A percentile compares a stretch with the other conserved stretches of the same genome.
phyloP scores from a whole-genome alignment of 1,140 invertebrate species.

The Hyposmocoma kahamanoa region DNA sequence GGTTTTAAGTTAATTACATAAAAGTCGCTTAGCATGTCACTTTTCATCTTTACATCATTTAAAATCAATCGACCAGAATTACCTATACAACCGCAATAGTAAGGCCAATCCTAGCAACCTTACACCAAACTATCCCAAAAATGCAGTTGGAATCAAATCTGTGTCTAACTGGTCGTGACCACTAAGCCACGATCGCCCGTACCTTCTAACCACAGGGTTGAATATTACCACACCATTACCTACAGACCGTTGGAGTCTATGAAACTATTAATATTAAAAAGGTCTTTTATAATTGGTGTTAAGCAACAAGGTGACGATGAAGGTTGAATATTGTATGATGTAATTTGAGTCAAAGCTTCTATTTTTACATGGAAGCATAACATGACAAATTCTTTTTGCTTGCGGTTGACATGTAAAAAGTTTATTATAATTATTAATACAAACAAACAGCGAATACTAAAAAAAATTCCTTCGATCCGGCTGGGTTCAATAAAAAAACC shows the following conservation, averaged over 20 bases:
- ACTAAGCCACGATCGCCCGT: constrained; percentile 14
- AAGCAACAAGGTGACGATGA: constrained; percentile 26
- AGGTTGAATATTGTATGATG: constrained; percentile 31
- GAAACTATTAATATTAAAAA: no score
- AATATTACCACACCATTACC: neutral
- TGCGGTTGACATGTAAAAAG: constrained; percentile 30
- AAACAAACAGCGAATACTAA: no score
- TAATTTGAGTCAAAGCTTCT: constrained; percentile 32
- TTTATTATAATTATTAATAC: constrained; percentile 5
- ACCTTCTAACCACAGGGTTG: constrained; percentile 13
- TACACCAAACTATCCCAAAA: constrained; percentile 50
- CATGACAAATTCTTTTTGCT: constrained; percentile 29
- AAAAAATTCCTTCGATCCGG: no score
- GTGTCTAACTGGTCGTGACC: constrained; percentile 45
- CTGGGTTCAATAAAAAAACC: no score
- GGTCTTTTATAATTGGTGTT: no score
- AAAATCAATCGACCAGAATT: no score
- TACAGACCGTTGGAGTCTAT: neutral
- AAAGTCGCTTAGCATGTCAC: no score
- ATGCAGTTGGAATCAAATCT: constrained; percentile 44
- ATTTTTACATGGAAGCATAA: constrained; percentile 20
- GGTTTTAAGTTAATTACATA: no score
- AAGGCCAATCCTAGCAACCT: constrained; percentile 18
- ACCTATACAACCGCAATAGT: constrained; percentile 9
- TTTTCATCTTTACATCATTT: no score